These are phyloP conservation scores for Drosophila nigromelanica DNA, from an alignment of 1,140 invertebrate genomes.

Conservation along the genomic window DNA sequence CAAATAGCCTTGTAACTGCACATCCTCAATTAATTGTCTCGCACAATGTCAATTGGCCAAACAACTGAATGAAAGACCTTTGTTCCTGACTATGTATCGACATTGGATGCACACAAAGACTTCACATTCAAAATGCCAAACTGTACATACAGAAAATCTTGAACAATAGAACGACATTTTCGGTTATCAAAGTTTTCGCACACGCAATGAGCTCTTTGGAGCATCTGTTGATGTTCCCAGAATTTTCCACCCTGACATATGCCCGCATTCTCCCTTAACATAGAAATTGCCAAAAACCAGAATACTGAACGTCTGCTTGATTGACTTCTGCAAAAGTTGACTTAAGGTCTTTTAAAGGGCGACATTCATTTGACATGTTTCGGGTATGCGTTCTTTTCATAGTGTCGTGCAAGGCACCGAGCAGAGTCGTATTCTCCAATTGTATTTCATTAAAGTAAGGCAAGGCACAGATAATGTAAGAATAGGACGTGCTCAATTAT, in stretches of 20 bases:
- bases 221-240: slow-evolving; percentile 26
- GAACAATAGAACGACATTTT: slow-evolving; percentile 36
- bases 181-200: slow-evolving; percentile 46
- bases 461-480: neutral
- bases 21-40: neutral
- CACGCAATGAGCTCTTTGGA: slow-evolving; percentile 48
- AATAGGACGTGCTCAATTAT: neutral
- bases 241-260: slow-evolving; percentile 2
- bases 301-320: slow-evolving; percentile 41
- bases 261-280: neutral
- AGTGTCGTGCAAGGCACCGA: neutral
- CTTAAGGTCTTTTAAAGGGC: slow-evolving; percentile 36
- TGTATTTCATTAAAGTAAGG: neutral
- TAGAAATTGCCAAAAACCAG: slow-evolving; percentile 7
- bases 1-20: neutral
- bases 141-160: neutral
- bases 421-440: neutral
- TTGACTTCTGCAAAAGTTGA: slow-evolving; percentile 54
- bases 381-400: neutral
- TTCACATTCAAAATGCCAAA: slow-evolving; percentile 27
- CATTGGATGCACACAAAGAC: neutral
- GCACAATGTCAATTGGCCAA: neutral
- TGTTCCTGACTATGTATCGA: neutral
- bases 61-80: neutral
- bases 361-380: slow-evolving; percentile 26